Base-by-base conservation (phyloP, 2,797 vertebrate species). In the Sebastes steindachneri region DNA sequence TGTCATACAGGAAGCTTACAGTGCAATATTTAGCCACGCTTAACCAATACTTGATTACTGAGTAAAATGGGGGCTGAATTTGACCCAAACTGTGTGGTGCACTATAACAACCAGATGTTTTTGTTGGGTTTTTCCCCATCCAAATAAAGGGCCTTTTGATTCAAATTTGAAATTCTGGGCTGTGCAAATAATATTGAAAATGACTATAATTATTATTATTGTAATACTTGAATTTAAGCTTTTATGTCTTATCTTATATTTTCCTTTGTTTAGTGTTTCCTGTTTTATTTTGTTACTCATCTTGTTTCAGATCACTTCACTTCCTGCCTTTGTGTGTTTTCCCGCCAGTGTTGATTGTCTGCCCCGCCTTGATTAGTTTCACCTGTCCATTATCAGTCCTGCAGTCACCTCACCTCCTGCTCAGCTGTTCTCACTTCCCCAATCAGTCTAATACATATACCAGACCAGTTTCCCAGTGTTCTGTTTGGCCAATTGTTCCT, bases 171-270 rank as follows among this genome's bases (percentile, higher is more conserved):
- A 0, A 37, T 51, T 54, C 14, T 35, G 7, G 17, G 17, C 17
- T 2, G 5, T 37, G 11, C 3, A 63, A 33, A 63, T 14, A 10
- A 48, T 48, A 48, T 19, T 48, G 3, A 23, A 7, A 23, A 12
- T 17, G 45, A 48, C 17, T 17, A 48, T 48, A 48, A 48, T 19
- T 48, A 48, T 19, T 48, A 8, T 25, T 33, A 62, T 2, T 31
- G 41, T 51, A 37, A 37, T 64, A 35, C 12, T 57, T 55, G 54
- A 55, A 55, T 57, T 57, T 0, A 57, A 57, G 23, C 25, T 59
- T 0, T 19, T 17, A 17, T 17, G 3, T 11, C 15, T 9, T 9
- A n/a, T 29, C 7, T 19, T 59, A 19, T 0, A 19, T 48, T 19
- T 29, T 59, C 0, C 26, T 28, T 28, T 9, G 2, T 59, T 15